phyloP scores from a whole-genome alignment of 2,113 vertebrate genomes.

The Ceuthmochares aereus region DNA sequence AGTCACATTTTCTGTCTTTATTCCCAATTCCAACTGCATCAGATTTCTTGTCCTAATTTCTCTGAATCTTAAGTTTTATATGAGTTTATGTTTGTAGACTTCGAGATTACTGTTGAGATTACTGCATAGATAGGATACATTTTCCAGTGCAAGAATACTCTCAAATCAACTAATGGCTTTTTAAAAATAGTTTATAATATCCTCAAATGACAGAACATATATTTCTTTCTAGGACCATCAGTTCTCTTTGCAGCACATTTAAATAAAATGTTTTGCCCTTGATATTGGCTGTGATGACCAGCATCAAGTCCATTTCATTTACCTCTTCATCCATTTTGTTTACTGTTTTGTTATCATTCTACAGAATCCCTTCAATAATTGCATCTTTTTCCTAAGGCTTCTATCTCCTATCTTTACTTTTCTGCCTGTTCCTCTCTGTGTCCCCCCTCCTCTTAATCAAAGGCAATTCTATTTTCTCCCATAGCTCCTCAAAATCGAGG shows the following conservation, averaged over 20 bases:
- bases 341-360: background rate
- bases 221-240: background rate
- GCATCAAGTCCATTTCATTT: background rate
- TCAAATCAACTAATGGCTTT: conserved; percentile 26
- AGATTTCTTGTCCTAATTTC: conserved; percentile 2
- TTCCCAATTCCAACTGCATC: background rate
- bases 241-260: conserved; percentile 5
- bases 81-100: background rate
- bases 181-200: conserved; percentile 11
- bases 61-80: background rate
- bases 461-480: background rate
- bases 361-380: background rate
- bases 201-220: background rate
- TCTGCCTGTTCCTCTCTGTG: background rate
- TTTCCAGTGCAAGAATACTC: background rate
- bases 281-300: background rate
- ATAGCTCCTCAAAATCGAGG: background rate
- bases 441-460: background rate
- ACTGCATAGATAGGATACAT: background rate
- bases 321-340: too few relatives aligned
- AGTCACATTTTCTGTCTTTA: background rate
- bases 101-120: background rate
- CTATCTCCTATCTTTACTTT: background rate
- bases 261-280: background rate
- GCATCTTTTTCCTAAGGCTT: background rate